Base-by-base conservation (phyloP, 2,888 invertebrate genomes). In the Trichacis sp. region DNA sequence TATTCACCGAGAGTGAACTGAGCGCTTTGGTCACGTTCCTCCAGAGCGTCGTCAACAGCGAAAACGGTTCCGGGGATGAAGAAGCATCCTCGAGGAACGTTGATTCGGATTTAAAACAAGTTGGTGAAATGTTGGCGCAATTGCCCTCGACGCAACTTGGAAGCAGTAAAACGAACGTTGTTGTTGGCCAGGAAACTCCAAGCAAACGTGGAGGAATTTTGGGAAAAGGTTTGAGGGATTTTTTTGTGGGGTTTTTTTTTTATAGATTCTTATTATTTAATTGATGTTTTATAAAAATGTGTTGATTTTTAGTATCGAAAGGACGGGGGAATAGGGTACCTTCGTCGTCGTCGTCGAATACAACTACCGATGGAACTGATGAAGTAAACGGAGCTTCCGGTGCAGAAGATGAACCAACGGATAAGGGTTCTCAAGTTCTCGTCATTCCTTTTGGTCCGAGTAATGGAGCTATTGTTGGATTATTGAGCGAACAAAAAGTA, bases 1-100 rank as follows among this genome's bases (percentile, higher is more conserved):
- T 93, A 12, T 89, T 92, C 70, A 91, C 92, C 0, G 89, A 91
- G 68, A 84, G 84, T 14, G 92, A 93, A 73, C 84, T 93, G 8
- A 86, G 88, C 64, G 86, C 87, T 66, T 86, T 93, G 80, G 89
- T 87, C 12, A 84, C 85, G 19, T 88, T 89, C 76, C 81, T 89
- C 52, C 87, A 88, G 70, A 84, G 84, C 42, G 82, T 89, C 5
- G 24, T 36, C 2, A 20, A 6, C 4, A 61, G 55, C 42, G 58
- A 45, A 19, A 53, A 52, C 1, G 51, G 64, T 12, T 20, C 48
- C n/a, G 62, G 43, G 76, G 59, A 80, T 73, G 60, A 77, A 79
- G 36, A 43, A 3, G 40, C 24, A 6, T 40, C 50, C 6, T 52
- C 56, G 8, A 61, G 47, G 2, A 58, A 77, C 5, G 76, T 87